Conservation (phyloP, 1,140 invertebrate genomes). For the Danaus plexippus region DNA sequence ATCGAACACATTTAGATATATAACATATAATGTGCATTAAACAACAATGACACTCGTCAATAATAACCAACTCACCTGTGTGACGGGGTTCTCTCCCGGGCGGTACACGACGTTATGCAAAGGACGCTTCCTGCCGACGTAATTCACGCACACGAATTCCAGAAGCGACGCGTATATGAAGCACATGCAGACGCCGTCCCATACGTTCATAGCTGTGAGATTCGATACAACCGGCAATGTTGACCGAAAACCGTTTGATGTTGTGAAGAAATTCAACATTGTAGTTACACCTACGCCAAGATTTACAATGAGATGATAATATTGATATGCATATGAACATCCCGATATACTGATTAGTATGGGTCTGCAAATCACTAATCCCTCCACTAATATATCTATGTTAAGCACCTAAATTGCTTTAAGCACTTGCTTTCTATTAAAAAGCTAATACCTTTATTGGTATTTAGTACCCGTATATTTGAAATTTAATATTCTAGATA, state of each 20-base stretch:
- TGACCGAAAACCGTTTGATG: constrained; percentile 89
- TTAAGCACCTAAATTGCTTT: too few relatives aligned
- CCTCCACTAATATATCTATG: too few relatives aligned
- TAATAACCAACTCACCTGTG: constrained; percentile 78
- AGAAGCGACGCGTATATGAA: constrained; percentile 95
- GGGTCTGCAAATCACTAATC: too few relatives aligned
- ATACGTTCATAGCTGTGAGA: constrained; percentile 95
- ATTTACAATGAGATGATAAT: not conserved
- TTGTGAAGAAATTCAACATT: constrained; percentile 98
- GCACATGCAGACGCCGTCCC: constrained; percentile 97
- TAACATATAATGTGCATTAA: too few relatives aligned
- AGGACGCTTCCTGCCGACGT: constrained; percentile 91
- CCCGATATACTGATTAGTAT: not conserved
- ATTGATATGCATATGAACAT: constrained; percentile 17
- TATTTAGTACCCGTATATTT: too few relatives aligned
- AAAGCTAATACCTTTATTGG: too few relatives aligned
- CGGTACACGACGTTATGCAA: constrained; percentile 90
- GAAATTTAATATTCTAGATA: too few relatives aligned
- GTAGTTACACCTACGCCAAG: constrained; percentile 86
- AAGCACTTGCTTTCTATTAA: too few relatives aligned
- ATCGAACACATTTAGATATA: too few relatives aligned
- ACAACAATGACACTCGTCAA: too few relatives aligned
- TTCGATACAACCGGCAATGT: constrained; percentile 94
- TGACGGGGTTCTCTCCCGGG: constrained; percentile 90
- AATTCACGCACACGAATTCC: constrained; percentile 96